Evolutionary conservation across 2,888 invertebrate genomes (phyloP), one percentile per base, ranked within the genome.

Genomic region (Platypus cylindrus): DNA sequence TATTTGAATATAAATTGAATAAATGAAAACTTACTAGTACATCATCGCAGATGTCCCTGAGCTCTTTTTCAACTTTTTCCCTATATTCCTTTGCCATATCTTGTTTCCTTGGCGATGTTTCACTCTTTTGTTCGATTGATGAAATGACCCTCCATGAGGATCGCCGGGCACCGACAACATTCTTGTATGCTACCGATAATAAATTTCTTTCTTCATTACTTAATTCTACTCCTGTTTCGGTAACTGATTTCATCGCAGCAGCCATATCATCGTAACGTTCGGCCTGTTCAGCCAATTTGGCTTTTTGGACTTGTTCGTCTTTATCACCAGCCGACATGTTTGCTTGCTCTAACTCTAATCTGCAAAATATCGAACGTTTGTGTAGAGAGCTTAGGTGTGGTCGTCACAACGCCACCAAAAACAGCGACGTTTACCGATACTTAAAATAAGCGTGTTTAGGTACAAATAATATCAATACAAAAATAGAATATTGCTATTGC

Each of bases 1-100:
- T 7, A 23, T 15, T 32, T 14, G 7, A 32, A 11, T 14, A 32
- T 18, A 17, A 15, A n/a, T 3, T 11, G 7, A 3, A 5, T 30
- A 11, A 17, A 4, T 28, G 2, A 12, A 8, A 45, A 73, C 86
- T 81, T 70, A 94, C 93, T 78, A 98, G 73, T 60, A 98, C 97
- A 67, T 97, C 95, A 66, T 93, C 85, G 75, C 97, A 98, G 69
- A 98, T 98, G 72, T 93, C 91, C 71, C 91, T 78, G 64, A 98
- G 79, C 74, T 98, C 97, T 68, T 89, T 90, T 74, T 98, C 97
- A 60, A 98, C 94, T 70, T 95, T 95, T 75, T 93, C 91, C 70
- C 95, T 80, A 78, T 98, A 98, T 72, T 95, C 94, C 75, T 91
- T 91, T 64, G 97, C 95, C 91, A 98, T 94, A 71, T 89, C 87